phyloP scores from a whole-genome alignment of 2,797 vertebrate genomes.

The Leucoraja ocellata region DNA sequence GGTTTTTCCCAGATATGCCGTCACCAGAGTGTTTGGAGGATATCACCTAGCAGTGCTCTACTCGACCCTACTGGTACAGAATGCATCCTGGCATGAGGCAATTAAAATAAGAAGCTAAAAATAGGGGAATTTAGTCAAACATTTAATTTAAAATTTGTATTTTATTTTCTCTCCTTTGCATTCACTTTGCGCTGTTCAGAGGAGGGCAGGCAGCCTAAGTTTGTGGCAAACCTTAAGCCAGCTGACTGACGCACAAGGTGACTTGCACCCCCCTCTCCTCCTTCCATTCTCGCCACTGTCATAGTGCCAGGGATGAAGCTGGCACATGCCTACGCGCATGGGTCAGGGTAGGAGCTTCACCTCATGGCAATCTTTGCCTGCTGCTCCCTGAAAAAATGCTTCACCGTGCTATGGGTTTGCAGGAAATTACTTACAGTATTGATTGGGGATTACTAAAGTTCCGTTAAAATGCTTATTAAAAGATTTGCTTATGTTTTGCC shows the following conservation, averaged over 20 bases:
- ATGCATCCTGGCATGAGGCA: background rate
- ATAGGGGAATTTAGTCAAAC: background rate
- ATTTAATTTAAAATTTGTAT: background rate
- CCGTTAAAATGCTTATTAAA: background rate
- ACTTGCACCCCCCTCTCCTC: background rate
- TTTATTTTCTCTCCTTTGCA: constrained; percentile 2
- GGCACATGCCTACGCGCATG: background rate
- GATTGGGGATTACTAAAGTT: background rate
- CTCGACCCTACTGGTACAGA: background rate
- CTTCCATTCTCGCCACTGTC: background rate
- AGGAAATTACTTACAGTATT: background rate
- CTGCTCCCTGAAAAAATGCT: background rate
- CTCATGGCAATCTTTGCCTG: background rate
- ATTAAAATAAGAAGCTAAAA: background rate
- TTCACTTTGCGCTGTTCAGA: background rate
- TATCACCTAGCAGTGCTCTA: background rate
- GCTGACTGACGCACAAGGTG: background rate
- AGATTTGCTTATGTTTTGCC: background rate
- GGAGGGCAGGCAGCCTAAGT: background rate
- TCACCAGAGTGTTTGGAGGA: background rate
- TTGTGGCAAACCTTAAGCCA: constrained; percentile 5
- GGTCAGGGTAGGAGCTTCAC: background rate
- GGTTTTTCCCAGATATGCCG: background rate
- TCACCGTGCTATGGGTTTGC: background rate
- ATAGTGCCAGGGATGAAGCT: background rate